phyloP scores from a whole-genome alignment of 1,140 invertebrate species.

The Archivesica marissinica region DNA sequence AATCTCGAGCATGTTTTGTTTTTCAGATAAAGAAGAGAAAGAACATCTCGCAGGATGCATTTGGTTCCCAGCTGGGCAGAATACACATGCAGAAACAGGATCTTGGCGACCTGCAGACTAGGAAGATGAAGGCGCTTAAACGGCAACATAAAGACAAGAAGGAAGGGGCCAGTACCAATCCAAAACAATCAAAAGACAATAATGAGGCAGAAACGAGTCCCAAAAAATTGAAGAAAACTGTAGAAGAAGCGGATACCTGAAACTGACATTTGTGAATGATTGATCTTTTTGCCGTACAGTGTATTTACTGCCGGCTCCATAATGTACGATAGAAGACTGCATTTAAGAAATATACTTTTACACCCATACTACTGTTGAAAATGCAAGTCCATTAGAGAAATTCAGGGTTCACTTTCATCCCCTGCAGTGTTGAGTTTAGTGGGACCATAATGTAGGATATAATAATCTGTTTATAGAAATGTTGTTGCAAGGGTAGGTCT shows the following conservation, averaged over 20 bases:
- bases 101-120: conserved; percentile 93
- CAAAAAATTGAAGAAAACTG: background rate
- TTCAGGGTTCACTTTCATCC: too few species aligned
- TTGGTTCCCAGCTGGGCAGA: conserved; percentile 95
- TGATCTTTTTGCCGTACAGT: too few species aligned
- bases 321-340: too few species aligned
- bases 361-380: too few species aligned
- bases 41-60: conserved; percentile 93
- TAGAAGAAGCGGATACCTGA: conserved; percentile 5
- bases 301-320: too few species aligned
- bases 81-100: conserved; percentile 97
- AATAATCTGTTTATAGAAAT: too few species aligned
- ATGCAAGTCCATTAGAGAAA: too few species aligned
- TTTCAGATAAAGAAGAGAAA: conserved; percentile 92
- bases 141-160: conserved; percentile 35
- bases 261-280: too few species aligned
- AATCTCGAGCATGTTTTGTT: background rate
- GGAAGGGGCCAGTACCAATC: background rate
- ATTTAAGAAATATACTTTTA: too few species aligned
- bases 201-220: background rate
- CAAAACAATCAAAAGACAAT: conserved; percentile 53
- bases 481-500: too few species aligned
- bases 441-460: too few species aligned
- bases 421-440: too few species aligned
- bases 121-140: conserved; percentile 95